Percentiles rank a stretch among this genome's conserved stretches.
Conservation (phyloP, 2,113 vertebrate genomes). For the Limnothrissa miodon region DNA sequence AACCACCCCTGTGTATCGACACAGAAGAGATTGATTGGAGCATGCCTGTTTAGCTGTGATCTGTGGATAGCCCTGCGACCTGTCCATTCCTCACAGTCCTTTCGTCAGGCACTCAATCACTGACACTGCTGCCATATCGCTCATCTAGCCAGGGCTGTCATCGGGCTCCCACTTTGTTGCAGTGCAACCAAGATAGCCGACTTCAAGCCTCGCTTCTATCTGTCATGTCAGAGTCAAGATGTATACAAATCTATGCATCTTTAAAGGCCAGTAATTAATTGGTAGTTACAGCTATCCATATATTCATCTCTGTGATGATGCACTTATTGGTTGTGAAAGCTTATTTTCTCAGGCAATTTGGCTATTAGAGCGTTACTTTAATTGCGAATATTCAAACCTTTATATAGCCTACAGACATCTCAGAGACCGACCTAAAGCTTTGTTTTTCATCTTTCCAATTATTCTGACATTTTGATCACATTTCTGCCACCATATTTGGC, state of each 20-base stretch:
- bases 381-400: not conserved
- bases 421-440: not conserved
- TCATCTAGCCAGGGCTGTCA: not conserved
- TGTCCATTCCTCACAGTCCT: not conserved
- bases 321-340: not conserved
- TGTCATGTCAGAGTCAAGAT: not conserved
- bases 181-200: not conserved
- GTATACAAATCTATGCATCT: not conserved
- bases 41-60: conserved; percentile 5
- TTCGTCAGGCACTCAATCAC: not conserved
- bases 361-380: not conserved
- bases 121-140: not conserved
- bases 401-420: not conserved
- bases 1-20: conserved; percentile 16
- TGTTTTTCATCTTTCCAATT: not conserved
- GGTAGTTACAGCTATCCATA: not conserved
- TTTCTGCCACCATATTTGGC: conserved; percentile 9
- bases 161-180: not conserved
- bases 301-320: not conserved
- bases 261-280: not conserved
- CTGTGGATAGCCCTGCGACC: conserved; percentile 2
- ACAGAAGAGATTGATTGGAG: conserved; percentile 24
- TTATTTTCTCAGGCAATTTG: not conserved
- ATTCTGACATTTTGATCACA: not conserved
- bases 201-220: not conserved